phyloP scores from a whole-genome alignment of 2,113 vertebrate species.

The Pangasianodon gigas region DNA sequence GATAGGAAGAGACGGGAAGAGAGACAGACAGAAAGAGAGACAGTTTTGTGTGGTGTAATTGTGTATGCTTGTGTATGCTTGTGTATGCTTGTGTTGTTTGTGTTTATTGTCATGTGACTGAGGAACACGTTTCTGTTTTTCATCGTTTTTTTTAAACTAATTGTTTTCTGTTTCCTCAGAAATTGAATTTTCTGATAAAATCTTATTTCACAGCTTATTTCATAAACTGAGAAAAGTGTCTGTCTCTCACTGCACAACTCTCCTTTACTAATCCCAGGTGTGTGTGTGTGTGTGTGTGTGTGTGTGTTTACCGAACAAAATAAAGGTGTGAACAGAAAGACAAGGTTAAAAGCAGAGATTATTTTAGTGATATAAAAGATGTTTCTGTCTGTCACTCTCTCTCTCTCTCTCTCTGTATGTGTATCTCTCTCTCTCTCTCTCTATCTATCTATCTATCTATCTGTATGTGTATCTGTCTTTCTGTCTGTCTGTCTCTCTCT shows the following conservation, averaged over 20 bases:
- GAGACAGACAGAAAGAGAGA: no score
- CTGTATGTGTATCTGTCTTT: background rate
- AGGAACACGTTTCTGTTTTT: background rate
- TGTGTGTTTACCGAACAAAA: background rate
- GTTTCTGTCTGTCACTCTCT: background rate
- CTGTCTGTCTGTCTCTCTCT: slow-evolving; percentile 1
- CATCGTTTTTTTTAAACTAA: background rate
- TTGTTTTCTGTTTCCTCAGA: background rate
- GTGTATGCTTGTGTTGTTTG: no score
- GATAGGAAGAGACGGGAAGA: no score
- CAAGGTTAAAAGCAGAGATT: background rate
- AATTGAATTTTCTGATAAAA: background rate
- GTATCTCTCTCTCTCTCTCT: no score
- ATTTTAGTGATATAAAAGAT: background rate
- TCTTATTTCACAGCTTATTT: no score
- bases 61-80: background rate
- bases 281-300: no score
- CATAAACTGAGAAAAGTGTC: background rate
- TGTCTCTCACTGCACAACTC: background rate
- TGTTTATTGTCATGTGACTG: background rate
- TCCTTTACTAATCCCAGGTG: background rate
- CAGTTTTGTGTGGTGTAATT: background rate
- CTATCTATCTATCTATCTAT: no score
- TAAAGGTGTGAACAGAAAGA: background rate
- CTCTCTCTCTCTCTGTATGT: no score